Conservation (phyloP, 2,888 invertebrate genomes). For the Helobdella robusta region DNA sequence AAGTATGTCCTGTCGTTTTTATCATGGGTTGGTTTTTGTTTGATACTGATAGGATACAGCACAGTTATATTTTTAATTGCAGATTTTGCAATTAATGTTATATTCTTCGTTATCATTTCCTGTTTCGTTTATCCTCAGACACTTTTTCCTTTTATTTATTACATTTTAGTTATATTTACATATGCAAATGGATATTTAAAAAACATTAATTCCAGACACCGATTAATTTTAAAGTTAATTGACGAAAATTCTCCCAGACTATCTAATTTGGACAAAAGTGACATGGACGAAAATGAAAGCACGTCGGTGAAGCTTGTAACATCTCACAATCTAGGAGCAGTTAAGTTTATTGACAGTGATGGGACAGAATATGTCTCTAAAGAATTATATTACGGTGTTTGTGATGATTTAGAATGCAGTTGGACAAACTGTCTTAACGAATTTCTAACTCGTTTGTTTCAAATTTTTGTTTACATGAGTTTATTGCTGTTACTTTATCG, state of each 20-base stretch:
- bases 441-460: conserved; percentile 27
- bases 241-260: conserved; percentile 37
- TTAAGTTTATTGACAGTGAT: conserved; percentile 38
- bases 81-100: conserved; percentile 32
- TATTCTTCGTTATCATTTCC: conserved; percentile 33
- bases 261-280: conserved; percentile 34
- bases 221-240: conserved; percentile 35
- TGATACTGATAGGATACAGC: conserved; percentile 34
- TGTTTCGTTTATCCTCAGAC: conserved; percentile 31
- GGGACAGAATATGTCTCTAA: conserved; percentile 37
- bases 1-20: conserved; percentile 17
- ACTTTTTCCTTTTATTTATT: conserved; percentile 34
- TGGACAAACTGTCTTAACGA: conserved; percentile 32
- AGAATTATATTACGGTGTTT: conserved; percentile 37
- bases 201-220: conserved; percentile 32
- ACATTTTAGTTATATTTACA: conserved; percentile 27
- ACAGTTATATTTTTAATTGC: conserved; percentile 33
- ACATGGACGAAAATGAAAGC: conserved; percentile 30
- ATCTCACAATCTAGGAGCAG: conserved; percentile 37
- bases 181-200: conserved; percentile 34
- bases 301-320: conserved; percentile 34
- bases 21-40: conserved; percentile 33
- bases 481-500: conserved; percentile 31
- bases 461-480: conserved; percentile 29
- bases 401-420: conserved; percentile 34